Evolutionary conservation across 2,888 invertebrate genomes (phyloP), one percentile per base, ranked within the genome.

Genomic region (Rhagophthalmus giganteus): DNA sequence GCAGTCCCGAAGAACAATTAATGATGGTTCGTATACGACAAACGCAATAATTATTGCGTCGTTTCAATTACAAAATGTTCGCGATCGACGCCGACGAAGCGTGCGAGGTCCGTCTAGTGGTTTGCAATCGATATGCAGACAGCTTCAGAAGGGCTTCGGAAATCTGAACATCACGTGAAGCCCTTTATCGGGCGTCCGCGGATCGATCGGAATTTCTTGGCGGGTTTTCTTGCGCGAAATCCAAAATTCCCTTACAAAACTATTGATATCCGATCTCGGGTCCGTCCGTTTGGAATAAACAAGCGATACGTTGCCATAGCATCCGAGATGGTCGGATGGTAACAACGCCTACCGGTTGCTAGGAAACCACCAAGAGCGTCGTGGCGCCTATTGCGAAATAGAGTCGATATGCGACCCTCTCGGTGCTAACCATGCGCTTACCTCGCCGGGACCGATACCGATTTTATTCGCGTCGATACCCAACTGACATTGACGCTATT

Each of bases 341-440:
- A 60, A 59, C 59, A 59, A 66, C 67, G 64, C 65, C 64, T 63
- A 60, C 64, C 57, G 61, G 70, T 69, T 66, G 67, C 69, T 62
- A 59, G 57, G 67, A 60, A 55, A 66, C 68, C 57, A 54, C 32
- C 59, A 62, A 65, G 64, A 67, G 69, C 66, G 68, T 66, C 67
- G 66, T 63, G 70, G 69, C 70, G 67, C 70, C 72, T 55, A 61
- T 62, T 63, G 65, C 62, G 61, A 63, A 63, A 60, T 58, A 42
- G 55, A 49, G 57, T 57, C 54, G 58, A 57, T 54, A 49, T 68
- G 77, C 69, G 63, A 62, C 76, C 75, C 74, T 70, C 67, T 67
- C 69, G 73, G 62, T 73, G 78, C 78, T 51, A 53, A 53, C 46
- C 53, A 47, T 53, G 58, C 50, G 55, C 55, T 46, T 52, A 31